A percentile compares a stretch with the other conserved stretches of the same genome.
Conservation (phyloP, 2,888 invertebrate genomes). For the Lithophane leautieri region DNA sequence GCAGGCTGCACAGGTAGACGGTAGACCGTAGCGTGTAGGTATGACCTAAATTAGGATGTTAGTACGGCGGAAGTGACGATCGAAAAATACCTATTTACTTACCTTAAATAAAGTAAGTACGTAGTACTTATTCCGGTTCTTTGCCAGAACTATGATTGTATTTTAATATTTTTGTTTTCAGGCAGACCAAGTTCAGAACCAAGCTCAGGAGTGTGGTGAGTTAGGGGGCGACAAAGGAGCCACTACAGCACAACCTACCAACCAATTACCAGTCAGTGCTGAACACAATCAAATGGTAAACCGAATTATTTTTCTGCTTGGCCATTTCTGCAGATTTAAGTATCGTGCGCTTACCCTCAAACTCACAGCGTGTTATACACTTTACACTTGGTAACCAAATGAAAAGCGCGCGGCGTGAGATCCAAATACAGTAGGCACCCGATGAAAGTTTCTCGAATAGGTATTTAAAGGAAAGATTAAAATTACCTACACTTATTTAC, state of each 20-base stretch:
- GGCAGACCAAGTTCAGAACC: conserved; percentile 65
- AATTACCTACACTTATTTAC: background rate
- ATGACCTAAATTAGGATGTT: too few species aligned
- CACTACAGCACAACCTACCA: conserved; percentile 33
- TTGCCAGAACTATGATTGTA: background rate
- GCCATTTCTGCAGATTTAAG: background rate
- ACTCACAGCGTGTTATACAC: too few species aligned
- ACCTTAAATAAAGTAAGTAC: too few species aligned
- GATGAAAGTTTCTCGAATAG: background rate
- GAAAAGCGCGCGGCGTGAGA: too few species aligned
- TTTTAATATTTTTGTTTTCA: conserved; percentile 53
- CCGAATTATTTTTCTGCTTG: background rate
- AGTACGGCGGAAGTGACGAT: too few species aligned
- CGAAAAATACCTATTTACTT: too few species aligned
- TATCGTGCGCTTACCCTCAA: background rate
- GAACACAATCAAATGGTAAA: conserved; percentile 52
- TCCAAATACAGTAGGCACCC: too few species aligned
- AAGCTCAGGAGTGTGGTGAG: conserved; percentile 52
- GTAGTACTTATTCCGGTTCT: background rate
- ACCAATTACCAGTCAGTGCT: conserved; percentile 18
- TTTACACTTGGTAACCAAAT: too few species aligned
- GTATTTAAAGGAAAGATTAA: background rate
- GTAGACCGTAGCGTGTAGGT: too few species aligned
- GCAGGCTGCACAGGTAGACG: too few species aligned
- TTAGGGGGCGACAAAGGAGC: conserved; percentile 53